Conservation (phyloP, 2,888 invertebrate species). For the Epinotia bilunana region DNA sequence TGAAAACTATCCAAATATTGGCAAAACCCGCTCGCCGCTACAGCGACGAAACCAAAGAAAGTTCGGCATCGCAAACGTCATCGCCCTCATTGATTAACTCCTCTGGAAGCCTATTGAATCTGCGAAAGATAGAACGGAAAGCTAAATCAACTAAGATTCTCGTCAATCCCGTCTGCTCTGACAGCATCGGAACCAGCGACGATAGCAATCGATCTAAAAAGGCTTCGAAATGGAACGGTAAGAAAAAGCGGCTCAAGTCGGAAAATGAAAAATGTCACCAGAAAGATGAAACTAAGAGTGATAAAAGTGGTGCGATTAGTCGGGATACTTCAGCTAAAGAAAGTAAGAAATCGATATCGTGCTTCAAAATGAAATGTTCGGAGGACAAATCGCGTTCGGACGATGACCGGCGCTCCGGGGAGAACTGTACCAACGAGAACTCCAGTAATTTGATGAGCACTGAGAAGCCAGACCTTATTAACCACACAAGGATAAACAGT, state of each 20-base stretch:
- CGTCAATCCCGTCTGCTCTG: slow-evolving; percentile 79
- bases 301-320: slow-evolving; percentile 70
- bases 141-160: slow-evolving; percentile 81
- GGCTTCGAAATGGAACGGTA: slow-evolving; percentile 75
- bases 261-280: slow-evolving; percentile 61
- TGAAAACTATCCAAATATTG: slow-evolving; percentile 71
- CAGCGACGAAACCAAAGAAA: slow-evolving; percentile 68
- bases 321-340: slow-evolving; percentile 67
- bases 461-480: slow-evolving; percentile 74
- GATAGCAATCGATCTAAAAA: slow-evolving; percentile 75
- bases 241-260: slow-evolving; percentile 77
- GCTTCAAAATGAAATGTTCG: slow-evolving; percentile 80
- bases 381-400: slow-evolving; percentile 73
- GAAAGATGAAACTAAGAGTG: slow-evolving; percentile 61
- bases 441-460: slow-evolving; percentile 71
- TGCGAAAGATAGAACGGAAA: slow-evolving; percentile 77
- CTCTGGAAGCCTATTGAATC: slow-evolving; percentile 72
- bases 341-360: slow-evolving; percentile 78
- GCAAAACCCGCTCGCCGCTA: slow-evolving; percentile 64
- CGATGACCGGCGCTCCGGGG: slow-evolving; percentile 72
- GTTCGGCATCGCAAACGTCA: slow-evolving; percentile 66
- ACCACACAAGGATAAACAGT: slow-evolving; percentile 70
- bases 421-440: slow-evolving; percentile 78
- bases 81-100: slow-evolving; percentile 68
- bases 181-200: slow-evolving; percentile 73